A percentile compares a stretch with the other conserved stretches of the same genome.
These are phyloP conservation scores for Opisthocomus hoazin DNA, from an alignment of 2,113 vertebrate genomes.

Conservation along the genomic window DNA sequence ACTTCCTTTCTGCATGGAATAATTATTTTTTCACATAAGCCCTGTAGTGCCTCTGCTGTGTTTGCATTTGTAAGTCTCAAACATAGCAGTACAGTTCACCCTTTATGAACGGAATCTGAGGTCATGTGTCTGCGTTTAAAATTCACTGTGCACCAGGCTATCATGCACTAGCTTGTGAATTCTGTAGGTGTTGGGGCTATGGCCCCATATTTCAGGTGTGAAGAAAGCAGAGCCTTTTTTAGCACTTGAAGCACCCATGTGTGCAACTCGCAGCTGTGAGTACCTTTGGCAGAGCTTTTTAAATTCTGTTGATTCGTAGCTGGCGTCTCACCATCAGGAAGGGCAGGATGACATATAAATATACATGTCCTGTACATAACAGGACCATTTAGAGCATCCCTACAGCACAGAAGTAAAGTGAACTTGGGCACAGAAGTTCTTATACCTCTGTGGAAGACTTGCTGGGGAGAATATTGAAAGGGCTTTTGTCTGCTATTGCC, in stretches of 20 bases:
- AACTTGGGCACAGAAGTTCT: neutral
- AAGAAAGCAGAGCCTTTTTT: conserved; percentile 19
- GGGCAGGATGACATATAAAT: neutral
- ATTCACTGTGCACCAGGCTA: neutral
- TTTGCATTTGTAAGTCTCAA: conserved; percentile 49
- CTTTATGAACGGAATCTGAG: conserved; percentile 41
- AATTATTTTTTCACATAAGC: conserved; percentile 44
- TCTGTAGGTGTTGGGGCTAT: neutral
- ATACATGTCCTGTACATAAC: neutral
- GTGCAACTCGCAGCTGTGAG: neutral
- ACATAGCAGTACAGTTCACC: conserved; percentile 17
- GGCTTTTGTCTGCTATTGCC: neutral
- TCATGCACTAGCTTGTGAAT: neutral
- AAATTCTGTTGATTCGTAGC: conserved; percentile 31
- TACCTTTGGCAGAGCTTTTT: conserved; percentile 26
- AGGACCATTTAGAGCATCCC: conserved; percentile 40
- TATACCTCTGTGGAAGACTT: neutral
- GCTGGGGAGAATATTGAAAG: neutral
- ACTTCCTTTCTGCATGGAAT: conserved; percentile 54
- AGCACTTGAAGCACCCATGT: conserved; percentile 1
- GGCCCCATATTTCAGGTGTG: neutral
- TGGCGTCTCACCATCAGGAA: neutral
- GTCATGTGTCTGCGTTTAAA: conserved; percentile 33
- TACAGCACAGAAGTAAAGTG: neutral
- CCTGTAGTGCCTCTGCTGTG: conserved; percentile 26